Percentiles rank a stretch among this genome's conserved stretches.
Conservation (phyloP, 2,797 vertebrate species). For the Acanthurus lineatus region DNA sequence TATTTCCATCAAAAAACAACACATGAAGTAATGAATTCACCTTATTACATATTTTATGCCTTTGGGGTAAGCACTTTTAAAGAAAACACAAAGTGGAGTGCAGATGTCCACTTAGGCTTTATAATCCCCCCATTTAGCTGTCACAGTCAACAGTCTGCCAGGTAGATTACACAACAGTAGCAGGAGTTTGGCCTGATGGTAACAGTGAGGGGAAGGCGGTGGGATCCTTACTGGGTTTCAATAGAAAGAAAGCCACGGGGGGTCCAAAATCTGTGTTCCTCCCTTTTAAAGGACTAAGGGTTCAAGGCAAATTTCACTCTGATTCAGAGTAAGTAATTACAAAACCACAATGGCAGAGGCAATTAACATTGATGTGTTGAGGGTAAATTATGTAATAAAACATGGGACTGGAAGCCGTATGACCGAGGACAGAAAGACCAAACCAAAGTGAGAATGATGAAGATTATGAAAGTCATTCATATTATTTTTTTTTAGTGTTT, state of each 20-base stretch:
- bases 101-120: constrained; percentile 32
- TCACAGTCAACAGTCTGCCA: constrained; percentile 30
- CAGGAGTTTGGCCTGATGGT: constrained; percentile 25
- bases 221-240: constrained; percentile 1
- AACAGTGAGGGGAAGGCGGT: constrained; percentile 12
- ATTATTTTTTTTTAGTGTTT: not conserved
- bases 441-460: not conserved
- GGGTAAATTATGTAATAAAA: constrained; percentile 1
- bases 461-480: not conserved
- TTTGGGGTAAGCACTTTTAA: not conserved
- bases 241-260: not conserved
- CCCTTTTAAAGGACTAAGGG: not conserved
- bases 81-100: constrained; percentile 1
- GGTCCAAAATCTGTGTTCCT: not conserved
- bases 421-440: not conserved
- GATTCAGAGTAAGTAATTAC: constrained; percentile 23
- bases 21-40: not conserved
- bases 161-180: constrained; percentile 20
- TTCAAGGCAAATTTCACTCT: not conserved
- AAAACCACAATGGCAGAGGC: not conserved
- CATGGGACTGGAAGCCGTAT: not conserved
- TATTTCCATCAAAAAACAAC: not conserved
- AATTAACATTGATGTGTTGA: constrained; percentile 22
- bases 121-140: constrained; percentile 22
- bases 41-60: not conserved